phyloP scores from a whole-genome alignment of 30 jellyfish, hydroid and myxozoan species.

The Morbakka virulenta region DNA sequence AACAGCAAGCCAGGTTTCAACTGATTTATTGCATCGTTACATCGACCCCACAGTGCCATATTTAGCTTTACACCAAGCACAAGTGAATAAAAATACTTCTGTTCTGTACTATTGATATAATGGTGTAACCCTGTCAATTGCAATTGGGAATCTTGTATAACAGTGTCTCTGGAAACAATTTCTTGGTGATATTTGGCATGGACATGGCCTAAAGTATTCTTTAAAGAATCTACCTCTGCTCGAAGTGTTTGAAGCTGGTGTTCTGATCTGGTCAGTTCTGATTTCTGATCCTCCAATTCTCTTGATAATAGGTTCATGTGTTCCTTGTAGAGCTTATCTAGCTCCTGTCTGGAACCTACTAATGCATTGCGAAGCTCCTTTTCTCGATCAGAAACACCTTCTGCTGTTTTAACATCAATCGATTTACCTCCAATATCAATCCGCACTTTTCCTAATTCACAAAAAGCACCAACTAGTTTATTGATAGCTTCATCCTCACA shows the following conservation, averaged over 20 bases:
- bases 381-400: constrained; percentile 67
- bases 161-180: constrained; percentile 28
- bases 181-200: constrained; percentile 54
- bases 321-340: constrained; percentile 63
- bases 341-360: constrained; percentile 21
- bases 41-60: constrained; percentile 79
- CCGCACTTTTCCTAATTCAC: constrained; percentile 50
- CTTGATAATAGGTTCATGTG: constrained; percentile 39
- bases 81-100: constrained; percentile 72
- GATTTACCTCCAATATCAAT: constrained; percentile 56
- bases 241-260: constrained; percentile 48
- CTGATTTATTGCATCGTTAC: constrained; percentile 32
- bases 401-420: constrained; percentile 57
- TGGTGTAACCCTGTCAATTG: constrained; percentile 35
- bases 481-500: constrained; percentile 39
- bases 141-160: constrained; percentile 38
- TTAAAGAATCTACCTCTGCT: constrained; percentile 38
- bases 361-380: constrained; percentile 57
- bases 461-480: constrained; percentile 55
- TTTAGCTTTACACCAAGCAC: constrained; percentile 80
- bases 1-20: constrained; percentile 60
- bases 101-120: constrained; percentile 45
- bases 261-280: constrained; percentile 36
- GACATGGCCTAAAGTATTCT: constrained; percentile 38
- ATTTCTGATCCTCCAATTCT: constrained; percentile 57